Conservation (phyloP, 1,140 invertebrate species). For the Heliconius nattereri region DNA sequence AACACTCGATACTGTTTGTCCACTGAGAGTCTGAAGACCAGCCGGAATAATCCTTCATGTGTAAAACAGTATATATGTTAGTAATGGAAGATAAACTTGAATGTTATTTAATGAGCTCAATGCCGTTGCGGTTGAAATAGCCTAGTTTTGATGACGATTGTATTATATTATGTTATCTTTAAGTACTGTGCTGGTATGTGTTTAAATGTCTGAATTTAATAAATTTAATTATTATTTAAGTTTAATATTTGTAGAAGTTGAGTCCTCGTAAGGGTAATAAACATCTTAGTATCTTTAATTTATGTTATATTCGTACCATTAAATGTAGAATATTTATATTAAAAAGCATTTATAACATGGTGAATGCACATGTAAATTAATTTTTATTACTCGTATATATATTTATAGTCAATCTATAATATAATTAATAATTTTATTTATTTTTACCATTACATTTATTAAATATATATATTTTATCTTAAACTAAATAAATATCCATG, state of each 20-base stretch:
- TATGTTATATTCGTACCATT: too few relatives aligned
- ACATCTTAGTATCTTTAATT: too few relatives aligned
- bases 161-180: neutral
- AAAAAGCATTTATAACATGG: too few relatives aligned
- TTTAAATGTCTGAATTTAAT: neutral
- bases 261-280: too few relatives aligned
- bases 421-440: too few relatives aligned
- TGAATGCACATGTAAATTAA: too few relatives aligned
- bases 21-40: neutral
- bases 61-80: slow-evolving; percentile 33
- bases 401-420: too few relatives aligned
- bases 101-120: slow-evolving; percentile 45
- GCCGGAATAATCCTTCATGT: slow-evolving; percentile 32
- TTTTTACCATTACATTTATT: too few relatives aligned
- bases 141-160: slow-evolving; percentile 23
- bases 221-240: neutral
- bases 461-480: too few relatives aligned
- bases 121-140: slow-evolving; percentile 40
- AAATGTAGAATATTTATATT: too few relatives aligned
- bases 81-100: slow-evolving; percentile 43
- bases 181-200: neutral
- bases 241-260: too few relatives aligned
- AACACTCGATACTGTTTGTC: neutral
- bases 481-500: neutral
- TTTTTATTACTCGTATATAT: too few relatives aligned